Conservation (phyloP, 1,140 invertebrate species). For the Heliconius hewitsoni region DNA sequence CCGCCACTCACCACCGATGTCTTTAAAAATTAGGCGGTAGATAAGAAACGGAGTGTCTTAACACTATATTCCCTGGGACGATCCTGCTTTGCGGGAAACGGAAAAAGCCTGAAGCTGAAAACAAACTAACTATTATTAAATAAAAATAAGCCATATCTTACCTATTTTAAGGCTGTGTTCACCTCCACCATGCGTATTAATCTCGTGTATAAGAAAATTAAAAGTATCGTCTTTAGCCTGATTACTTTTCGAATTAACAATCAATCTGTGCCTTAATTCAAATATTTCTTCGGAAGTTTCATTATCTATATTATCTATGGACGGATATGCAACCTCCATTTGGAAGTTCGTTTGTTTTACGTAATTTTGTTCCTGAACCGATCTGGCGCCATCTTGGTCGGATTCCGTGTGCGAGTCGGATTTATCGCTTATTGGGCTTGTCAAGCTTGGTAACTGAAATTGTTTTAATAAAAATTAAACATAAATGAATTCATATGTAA, state of each 20-base stretch:
- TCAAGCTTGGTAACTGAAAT: conserved; percentile 65
- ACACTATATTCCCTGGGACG: neutral
- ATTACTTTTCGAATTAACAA: neutral
- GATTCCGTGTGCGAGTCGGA: conserved; percentile 53
- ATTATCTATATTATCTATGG: conserved; percentile 17
- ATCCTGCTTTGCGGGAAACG: neutral
- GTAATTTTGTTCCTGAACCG: neutral
- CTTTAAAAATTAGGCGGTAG: no score
- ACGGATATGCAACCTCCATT: neutral
- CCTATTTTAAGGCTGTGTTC: conserved; percentile 32
- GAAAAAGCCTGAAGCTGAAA: no score
- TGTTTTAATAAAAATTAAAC: neutral
- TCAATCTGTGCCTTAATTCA: neutral
- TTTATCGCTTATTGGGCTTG: conserved; percentile 55
- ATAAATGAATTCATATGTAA: neutral
- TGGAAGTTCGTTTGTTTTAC: neutral
- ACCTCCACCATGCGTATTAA: neutral
- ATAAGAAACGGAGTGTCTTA: neutral
- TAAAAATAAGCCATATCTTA: conserved; percentile 17
- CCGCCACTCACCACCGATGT: no score
- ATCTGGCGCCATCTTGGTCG: conserved; percentile 48
- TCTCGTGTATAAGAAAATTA: conserved; percentile 17
- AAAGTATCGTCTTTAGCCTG: neutral
- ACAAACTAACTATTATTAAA: neutral
- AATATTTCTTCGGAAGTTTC: neutral